Base-by-base conservation (phyloP, 2,888 invertebrate genomes). In the Smittia sp. region DNA sequence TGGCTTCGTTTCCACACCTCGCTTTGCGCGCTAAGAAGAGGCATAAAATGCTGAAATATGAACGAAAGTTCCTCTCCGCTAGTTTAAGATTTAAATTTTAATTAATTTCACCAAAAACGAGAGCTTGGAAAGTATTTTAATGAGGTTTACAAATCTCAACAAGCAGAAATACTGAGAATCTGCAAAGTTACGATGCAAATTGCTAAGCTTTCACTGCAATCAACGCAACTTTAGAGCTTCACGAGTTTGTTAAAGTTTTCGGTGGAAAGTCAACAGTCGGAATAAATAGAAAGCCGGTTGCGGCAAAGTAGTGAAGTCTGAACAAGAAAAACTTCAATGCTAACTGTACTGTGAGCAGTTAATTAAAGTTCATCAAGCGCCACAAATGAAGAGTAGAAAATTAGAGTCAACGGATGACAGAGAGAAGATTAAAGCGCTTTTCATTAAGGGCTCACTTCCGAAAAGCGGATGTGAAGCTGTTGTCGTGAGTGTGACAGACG, bases 1-100 rank as follows among this genome's bases (percentile, higher is more conserved):
- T 39, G 24, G 22, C n/a, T 68, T 46, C 22, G 41, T 68, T 68
- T 68, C 46, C 41, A 68, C 68, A 68, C 68, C 68, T 68, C 46
- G 22, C 20, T 38, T 67, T 24, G 22, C 41, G 32, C 25, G 20
- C 18, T 22, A 24, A 41, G 13, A 22, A 7, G 13, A 66, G 41
- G 46, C 46, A 46, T 38, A 25, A 46, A 41, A 68, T 39, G 27
- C 66, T 67, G n/a, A 68, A 68, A 68, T 41, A 41, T 68, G 65
- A 32, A 65, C n/a, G 68, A 46, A 68, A 46, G 6, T 46, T 68
- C 20, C 9, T 58, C 46, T 46, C 15, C 46, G 46, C 46, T 46
- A 13, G 58, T 58, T 18, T 22, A 22, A 58, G 58, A 58, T 46
- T 46, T 46, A 15, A 46, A 46, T 22, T 58, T 58, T 58, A 58